Base-by-base conservation (phyloP, 2,888 invertebrate species). In the Cerastoderma edule region DNA sequence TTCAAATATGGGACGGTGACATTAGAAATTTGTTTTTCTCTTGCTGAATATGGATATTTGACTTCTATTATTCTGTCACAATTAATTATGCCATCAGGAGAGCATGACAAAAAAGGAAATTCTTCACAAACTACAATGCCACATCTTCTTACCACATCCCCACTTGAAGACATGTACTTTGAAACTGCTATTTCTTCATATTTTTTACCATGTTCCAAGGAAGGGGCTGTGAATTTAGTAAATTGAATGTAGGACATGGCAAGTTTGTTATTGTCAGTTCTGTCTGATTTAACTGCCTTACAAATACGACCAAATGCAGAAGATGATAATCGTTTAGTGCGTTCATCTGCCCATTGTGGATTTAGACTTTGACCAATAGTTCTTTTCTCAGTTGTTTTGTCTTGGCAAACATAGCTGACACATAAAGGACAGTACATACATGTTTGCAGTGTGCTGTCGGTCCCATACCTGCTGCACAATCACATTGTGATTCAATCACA, bases 401-500 rank as follows among this genome's bases (percentile, higher is more conserved):
- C 3, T 13, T 53, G 2, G 2, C 27, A 63, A 5, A 35, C 10
- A n/a, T 1, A 63, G n/a, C 33, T n/a, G n/a, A 8, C 2, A 70
- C 84, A 73, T 63, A 77, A 16, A 85, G 35, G 1, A 76, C 68
- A n/a, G 66, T 30, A 22, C 66, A 67, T 10, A 86, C 72, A 75
- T 85, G 85, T 68, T 86, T 86, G 54, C 84, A 85, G 63, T 85
- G 81, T 24, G 72, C 84, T 67, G 30, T 27, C n/a, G 84, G 86
- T 10, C 85, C 86, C 77, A 78, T 77, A 22, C 83, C 86, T 39
- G 78, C 84, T 5, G 72, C 76, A 80, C 85, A 86, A 65, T 86
- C 83, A 79, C 80, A 84, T 46, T 85, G 86, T 8, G 66, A 19
- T 48, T 85, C 84, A 24, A 30, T 2, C 30, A 83, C 57, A 44